Evolutionary conservation across 2,113 vertebrate species (phyloP).

Genomic region (Thoracochromis brauschi): DNA sequence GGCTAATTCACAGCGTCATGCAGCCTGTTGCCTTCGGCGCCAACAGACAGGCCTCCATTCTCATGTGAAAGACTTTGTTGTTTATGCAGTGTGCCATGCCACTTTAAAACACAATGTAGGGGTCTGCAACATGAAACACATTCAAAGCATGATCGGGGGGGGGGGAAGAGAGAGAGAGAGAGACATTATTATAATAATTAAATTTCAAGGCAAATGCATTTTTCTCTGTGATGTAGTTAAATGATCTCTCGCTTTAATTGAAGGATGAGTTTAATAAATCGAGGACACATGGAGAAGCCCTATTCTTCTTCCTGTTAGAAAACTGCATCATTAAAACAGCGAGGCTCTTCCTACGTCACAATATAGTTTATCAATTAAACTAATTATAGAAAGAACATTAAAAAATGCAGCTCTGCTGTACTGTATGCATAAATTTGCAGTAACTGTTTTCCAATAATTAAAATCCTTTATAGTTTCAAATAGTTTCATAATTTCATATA

Average conservation of each 20-base stretch:
- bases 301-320: not conserved
- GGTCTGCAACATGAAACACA: not conserved
- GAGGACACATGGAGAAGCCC: not conserved
- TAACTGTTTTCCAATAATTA: not conserved
- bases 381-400: not conserved
- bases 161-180: not conserved
- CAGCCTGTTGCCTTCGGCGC: conserved; percentile 34
- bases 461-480: not conserved
- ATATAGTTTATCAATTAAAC: not conserved
- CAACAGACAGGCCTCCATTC: conserved; percentile 10
- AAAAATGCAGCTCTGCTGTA: not conserved
- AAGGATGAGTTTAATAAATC: not conserved
- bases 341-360: not conserved
- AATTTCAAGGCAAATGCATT: not conserved
- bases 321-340: not conserved
- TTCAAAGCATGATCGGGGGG: not conserved
- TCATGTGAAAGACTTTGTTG: conserved; percentile 28
- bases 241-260: not conserved
- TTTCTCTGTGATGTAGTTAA: not conserved
- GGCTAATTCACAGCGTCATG: conserved; percentile 53
- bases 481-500: too few species aligned
- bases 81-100: not conserved
- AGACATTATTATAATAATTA: not conserved
- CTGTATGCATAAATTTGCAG: not conserved
- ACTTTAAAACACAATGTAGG: not conserved